A percentile compares a stretch with the other conserved stretches of the same genome.
phyloP scores from a whole-genome alignment of 2,888 invertebrate genomes.

The Lepidochitona cinerea region DNA sequence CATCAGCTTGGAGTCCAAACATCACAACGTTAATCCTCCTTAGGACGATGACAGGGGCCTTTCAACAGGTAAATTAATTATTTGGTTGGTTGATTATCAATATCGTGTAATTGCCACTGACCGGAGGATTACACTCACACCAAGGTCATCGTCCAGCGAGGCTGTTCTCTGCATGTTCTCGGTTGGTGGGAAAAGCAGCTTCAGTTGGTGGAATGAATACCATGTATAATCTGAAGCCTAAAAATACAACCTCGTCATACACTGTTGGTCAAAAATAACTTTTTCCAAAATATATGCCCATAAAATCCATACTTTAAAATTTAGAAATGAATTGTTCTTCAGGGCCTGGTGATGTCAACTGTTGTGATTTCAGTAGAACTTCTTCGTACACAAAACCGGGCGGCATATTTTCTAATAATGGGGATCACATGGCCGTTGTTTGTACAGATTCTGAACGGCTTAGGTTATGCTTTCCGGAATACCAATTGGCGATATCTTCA shows the following conservation, averaged over 20 bases:
- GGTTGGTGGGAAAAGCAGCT: too few species aligned
- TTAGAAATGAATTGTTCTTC: background rate
- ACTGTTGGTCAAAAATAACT: too few species aligned
- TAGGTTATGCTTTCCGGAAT: background rate
- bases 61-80: constrained; percentile 7
- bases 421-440: background rate
- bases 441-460: background rate
- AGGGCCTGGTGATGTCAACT: constrained; percentile 5
- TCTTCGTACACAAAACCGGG: background rate
- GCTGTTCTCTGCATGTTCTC: too few species aligned
- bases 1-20: background rate
- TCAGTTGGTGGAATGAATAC: too few species aligned
- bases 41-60: background rate
- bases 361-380: background rate
- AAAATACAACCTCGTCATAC: too few species aligned
- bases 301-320: background rate
- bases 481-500: background rate
- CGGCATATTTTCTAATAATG: background rate
- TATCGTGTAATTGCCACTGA: too few species aligned
- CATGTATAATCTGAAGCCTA: too few species aligned
- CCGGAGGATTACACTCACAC: too few species aligned
- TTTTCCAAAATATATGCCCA: too few species aligned
- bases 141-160: too few species aligned
- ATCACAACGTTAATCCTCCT: background rate
- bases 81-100: too few species aligned